Evolutionary conservation across 2,113 vertebrate genomes (phyloP), one percentile per base, ranked within the genome.

Genomic region (Podarcis raffonei): DNA sequence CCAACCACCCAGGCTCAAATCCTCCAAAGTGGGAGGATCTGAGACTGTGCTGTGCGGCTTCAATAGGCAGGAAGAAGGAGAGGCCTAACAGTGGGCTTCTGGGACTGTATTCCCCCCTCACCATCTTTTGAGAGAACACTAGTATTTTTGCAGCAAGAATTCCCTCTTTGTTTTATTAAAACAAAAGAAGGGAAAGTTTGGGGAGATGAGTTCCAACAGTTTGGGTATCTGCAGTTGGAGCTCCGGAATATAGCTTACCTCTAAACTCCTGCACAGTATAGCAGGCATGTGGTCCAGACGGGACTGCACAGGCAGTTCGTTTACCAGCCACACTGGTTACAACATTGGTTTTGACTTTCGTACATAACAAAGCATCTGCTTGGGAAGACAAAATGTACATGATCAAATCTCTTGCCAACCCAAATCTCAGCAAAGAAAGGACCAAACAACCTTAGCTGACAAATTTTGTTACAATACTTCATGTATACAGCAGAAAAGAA

Each of bases 231-330:
- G 68, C 11, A 27, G 3, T 9, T 69, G 68, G 71, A 72, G 71
- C 9, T 72, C 30, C 16, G 30, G 12, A 5, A n/a, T 32, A 4
- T 72, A 72, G 32, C 71, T 72, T 72, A 72, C 71, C 5, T 5
- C 5, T 16, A 32, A 5, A 30, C 13, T 16, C 5, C 16, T 32
- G n/a, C 13, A n/a, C 0, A 1, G 16, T 3, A 72, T 2, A 4
- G n/a, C 71, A 72, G 13, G 15, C 5, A 2, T 72, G 4, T 18
- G 25, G 1, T 32, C 15, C n/a, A 72, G n/a, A 9, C 30, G n/a
- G 30, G 15, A 72, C n/a, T 32, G 18, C 3, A 72, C 71, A 72
- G 12, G 0, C 4, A 16, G 25, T 5, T 72, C 1, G n/a, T 5
- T 6, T 6, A 16, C 15, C 18, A 32, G 5, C 5, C 30, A 4